Evolutionary conservation across 2,888 invertebrate genomes (phyloP), one percentile per base, ranked within the genome.

Genomic region (Melolontha melolontha): DNA sequence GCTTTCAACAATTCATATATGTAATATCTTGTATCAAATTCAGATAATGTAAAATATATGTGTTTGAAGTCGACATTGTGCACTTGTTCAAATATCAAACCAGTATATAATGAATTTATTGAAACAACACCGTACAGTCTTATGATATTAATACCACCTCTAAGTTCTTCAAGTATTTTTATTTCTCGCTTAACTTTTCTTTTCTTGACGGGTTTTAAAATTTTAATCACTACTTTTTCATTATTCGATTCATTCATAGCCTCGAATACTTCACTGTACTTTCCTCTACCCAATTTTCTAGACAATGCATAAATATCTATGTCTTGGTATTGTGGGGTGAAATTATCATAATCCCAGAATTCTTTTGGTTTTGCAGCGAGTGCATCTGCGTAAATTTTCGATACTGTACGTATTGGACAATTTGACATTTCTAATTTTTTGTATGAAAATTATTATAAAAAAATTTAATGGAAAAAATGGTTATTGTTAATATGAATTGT

Each of bases 1-100:
- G 83, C 84, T 76, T 83, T 84, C 64, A 85, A 72, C 42, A 85
- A 71, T 76, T 85, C 85, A 70, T 82, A 82, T 16, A 85, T 75
- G 72, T 85, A 85, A 75, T 78, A 85, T 41, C 80, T 72, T 4
- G 79, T 81, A 62, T 83, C 82, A 14, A 74, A 75, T 67, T 83
- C 82, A n/a, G 77, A 78, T 16, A 84, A 72, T 50, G 76, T 79
- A 66, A 82, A 74, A 70, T 82, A 83, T 54, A 83, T 75, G 67
- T 80, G 81, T 71, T 82, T 83, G 67, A 83, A 83, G 68, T 82
- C 82, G 12, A 79, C 80, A 57, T 81, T 78, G 51, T 78, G 76
- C 39, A 81, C 72, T 55, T 79, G 77, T 70, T 83, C 83, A 65
- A 83, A 83, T 10, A 83, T 77, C 11, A 83, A 72, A 2, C 80